phyloP scores from a whole-genome alignment of 1,140 invertebrate species.

The Drosophila setifemur region DNA sequence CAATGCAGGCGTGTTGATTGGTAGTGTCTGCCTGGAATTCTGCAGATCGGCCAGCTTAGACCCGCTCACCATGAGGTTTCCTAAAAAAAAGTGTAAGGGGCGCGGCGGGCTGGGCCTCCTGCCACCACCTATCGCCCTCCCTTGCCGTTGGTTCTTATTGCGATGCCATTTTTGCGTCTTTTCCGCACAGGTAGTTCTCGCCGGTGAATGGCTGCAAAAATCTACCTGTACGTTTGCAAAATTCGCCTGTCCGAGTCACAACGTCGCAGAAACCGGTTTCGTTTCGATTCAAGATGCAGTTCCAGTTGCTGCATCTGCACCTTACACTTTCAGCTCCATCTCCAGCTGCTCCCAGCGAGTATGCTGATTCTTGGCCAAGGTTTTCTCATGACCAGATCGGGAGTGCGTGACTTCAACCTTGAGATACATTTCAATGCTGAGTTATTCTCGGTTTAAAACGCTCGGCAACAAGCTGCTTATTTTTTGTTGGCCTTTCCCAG shows the following conservation, averaged over 20 bases:
- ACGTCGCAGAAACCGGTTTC: constrained; percentile 28
- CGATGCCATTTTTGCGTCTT: constrained; percentile 1
- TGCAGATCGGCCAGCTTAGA: background rate
- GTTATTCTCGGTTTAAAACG: background rate
- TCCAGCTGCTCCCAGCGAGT: background rate
- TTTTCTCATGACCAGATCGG: background rate
- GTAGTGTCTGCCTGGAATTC: constrained; percentile 4
- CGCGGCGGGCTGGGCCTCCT: background rate
- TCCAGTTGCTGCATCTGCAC: constrained; percentile 17
- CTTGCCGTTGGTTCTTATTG: constrained; percentile 10
- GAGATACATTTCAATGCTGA: background rate
- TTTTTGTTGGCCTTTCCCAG: background rate
- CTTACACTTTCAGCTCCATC: background rate
- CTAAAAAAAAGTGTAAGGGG: constrained; percentile 17
- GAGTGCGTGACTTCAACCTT: constrained; percentile 14
- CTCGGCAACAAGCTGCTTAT: too few relatives aligned
- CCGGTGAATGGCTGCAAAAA: background rate
- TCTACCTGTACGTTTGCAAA: constrained; percentile 5
- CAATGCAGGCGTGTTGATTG: constrained; percentile 9
- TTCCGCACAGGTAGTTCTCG: background rate
- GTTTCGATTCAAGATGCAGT: background rate
- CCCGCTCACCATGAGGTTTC: constrained; percentile 11
- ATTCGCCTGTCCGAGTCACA: background rate
- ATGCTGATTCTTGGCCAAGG: background rate
- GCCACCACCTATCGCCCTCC: background rate